Evolutionary conservation across 2,113 vertebrate genomes (phyloP), one percentile per base, ranked within the genome.

Genomic region (Fulmarus glacialis): DNA sequence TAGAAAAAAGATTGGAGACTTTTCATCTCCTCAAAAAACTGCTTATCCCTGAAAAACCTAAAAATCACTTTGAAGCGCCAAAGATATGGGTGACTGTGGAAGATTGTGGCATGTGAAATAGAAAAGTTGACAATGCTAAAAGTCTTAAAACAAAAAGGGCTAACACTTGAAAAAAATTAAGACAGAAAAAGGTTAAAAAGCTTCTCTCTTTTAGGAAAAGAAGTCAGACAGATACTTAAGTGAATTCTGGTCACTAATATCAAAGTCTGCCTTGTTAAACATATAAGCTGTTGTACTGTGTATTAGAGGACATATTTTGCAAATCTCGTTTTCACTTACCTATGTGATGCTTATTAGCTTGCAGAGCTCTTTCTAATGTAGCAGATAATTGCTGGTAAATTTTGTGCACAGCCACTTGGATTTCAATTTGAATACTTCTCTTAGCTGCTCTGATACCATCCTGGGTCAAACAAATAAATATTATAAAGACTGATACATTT

Each of bases 351-450:
- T 99, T 99, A 97, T 99, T 99, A 56, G 99, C 99, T 95, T 99
- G 99, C 68, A 99, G 98, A 14, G 99, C 99, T 98, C 99, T 98
- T 96, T 99, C 99, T 95, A 99, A 97, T 0, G 99, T 99, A 74
- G 99, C 99, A 48, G 99, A 99, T 58, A 99, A 98, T 4, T 99
- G 99, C 95, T 99, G 99, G 93, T 99, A 99, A 96, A 99, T 99
- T 94, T 99, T 99, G 97, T 99, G 99, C 74, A 99, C 99, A 17
- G 99, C 99, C 9, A 99, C 98, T 90, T 99, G 99, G 92, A 99
- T 99, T 97, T 99, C 99, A 96, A 98, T 98, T 95, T 99, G 99
- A 96, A 99, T 99, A 94, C 95, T 99, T 95, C 98, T 99, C 96
- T 99, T 99, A 12, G 99, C 99, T 92, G 99, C 99, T 97, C 99